Evolutionary conservation across 2,888 invertebrate species (phyloP), one percentile per base, ranked within the genome.

Genomic region (Drosophila limbata): DNA sequence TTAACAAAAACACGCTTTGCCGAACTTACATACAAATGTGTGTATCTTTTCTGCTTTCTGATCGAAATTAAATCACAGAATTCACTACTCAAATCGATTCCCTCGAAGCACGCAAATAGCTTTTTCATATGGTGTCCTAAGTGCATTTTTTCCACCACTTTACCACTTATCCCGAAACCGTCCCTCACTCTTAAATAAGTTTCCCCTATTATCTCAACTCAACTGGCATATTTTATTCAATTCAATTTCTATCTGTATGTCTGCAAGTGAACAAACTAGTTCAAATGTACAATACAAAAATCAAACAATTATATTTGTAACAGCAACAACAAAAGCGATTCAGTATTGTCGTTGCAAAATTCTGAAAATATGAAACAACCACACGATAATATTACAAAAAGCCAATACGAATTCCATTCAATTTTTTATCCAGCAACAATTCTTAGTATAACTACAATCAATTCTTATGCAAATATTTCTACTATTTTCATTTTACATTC

Each of bases 401-500:
- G 52, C 53, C 65, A 72, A 50, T 53, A 59, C 59, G 61, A 75
- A 42, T 66, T 60, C 45, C 52, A 71, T 55, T 60, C 33, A 56
- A 69, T 55, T 5, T 62, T 60, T 72, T 62, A 62, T 64, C 61
- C 72, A 73, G 67, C 51, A 59, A 65, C 69, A 63, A 71, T 69
- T 77, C 62, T 70, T 57, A 67, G 69, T 60, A 52, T 61, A 81
- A 79, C 61, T 76, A 70, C 77, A 76, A 83, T 51, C 52, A 71
- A 79, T 81, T 89, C 90, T 89, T 85, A 89, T 89, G 90, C 88
- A 90, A 88, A 85, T 81, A 73, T 82, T 83, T 89, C 76, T 83
- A 81, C 86, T 84, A 78, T 79, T 84, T 85, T 87, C 83, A 74
- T 89, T 87, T 81, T 78, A 82, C 81, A 82, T 84, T 79, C 73